These are phyloP conservation scores for Sphaeridia pumilis DNA, from an alignment of 2,888 invertebrate genomes.

Conservation along the genomic window DNA sequence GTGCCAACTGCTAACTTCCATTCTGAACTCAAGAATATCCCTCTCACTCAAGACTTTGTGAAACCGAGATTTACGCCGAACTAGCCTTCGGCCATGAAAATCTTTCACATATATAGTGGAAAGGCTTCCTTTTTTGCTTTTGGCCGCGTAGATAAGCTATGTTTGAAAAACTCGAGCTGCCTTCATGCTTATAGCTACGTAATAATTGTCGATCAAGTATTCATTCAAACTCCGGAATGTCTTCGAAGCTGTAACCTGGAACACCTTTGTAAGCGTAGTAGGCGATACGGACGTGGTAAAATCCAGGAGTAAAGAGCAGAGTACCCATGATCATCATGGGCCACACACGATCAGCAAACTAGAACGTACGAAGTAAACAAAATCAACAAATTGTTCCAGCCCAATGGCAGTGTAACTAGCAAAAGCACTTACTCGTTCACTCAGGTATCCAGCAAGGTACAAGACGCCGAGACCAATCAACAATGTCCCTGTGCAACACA, in stretches of 20 bases:
- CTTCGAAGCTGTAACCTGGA: conserved; percentile 72
- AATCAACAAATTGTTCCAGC: not conserved
- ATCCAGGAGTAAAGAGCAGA: conserved; percentile 79
- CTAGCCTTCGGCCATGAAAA: too few relatives aligned
- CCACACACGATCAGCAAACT: conserved; percentile 78
- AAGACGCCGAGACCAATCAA: conserved; percentile 65
- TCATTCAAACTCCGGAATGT: conserved; percentile 77
- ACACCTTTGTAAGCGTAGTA: conserved; percentile 72
- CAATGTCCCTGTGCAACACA: conserved; percentile 64
- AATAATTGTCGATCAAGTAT: not conserved
- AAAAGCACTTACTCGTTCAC: conserved; percentile 51
- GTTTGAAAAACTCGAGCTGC: too few relatives aligned
- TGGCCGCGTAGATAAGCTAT: too few relatives aligned
- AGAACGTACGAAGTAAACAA: conserved; percentile 28
- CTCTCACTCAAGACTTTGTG: too few relatives aligned
- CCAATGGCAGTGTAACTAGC: not conserved
- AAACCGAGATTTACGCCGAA: too few relatives aligned
- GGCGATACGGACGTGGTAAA: conserved; percentile 75
- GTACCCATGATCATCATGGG: conserved; percentile 75
- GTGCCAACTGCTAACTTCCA: too few relatives aligned
- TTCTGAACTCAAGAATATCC: too few relatives aligned
- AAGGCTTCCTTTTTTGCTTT: too few relatives aligned
- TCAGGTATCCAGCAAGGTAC: conserved; percentile 67
- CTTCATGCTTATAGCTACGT: not conserved
- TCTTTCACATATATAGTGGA: too few relatives aligned